Base-by-base conservation (phyloP, 2,797 vertebrate genomes). In the Anguilla megastoma region DNA sequence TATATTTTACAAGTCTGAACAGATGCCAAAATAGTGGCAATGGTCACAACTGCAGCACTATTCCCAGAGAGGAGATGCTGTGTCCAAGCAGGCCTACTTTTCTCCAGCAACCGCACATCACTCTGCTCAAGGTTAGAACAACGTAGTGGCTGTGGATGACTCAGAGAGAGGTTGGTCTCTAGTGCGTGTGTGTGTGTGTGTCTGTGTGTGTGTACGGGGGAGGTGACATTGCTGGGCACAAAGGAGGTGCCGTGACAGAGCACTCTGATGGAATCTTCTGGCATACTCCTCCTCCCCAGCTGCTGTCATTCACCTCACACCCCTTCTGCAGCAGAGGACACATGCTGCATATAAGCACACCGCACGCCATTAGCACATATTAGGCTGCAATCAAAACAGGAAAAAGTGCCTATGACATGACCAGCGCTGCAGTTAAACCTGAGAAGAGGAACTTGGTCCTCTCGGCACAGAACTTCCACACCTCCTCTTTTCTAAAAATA, bases 71-170 rank as follows among this genome's bases (percentile, higher is more conserved):
- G 88, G 86, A 89, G 88, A 86, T 86, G 91, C 85, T 90, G 63
- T 92, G 92, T 93, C 92, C 9, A 71, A 89, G 80, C 85, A 60
- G 76, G 90, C 88, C 88, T 85, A 90, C 88, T 90, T 89, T 87
- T 80, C 90, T 83, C 80, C 88, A 85, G 90, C 90, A 89, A 91
- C 92, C 90, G 92, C 94, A 90, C 92, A 89, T 93, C 91, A 91
- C 89, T 85, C 52, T 84, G 86, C 85, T 91, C 89, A 89, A 92
- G 88, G 89, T 92, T 88, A 87, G 87, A 87, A 80, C 71, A 76
- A 33, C 27, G 24, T 21, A 33, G 71, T 36, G 33, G 33, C 71
- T 36, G 71, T 36, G 71, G 71, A 33, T 7, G 71, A 36, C 71
- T 76, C 10, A 76, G 71, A 12, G 71, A 76, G 30, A 36, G 69